Conservation (phyloP, 2,797 vertebrate species). For the Enteromius mattozi region DNA sequence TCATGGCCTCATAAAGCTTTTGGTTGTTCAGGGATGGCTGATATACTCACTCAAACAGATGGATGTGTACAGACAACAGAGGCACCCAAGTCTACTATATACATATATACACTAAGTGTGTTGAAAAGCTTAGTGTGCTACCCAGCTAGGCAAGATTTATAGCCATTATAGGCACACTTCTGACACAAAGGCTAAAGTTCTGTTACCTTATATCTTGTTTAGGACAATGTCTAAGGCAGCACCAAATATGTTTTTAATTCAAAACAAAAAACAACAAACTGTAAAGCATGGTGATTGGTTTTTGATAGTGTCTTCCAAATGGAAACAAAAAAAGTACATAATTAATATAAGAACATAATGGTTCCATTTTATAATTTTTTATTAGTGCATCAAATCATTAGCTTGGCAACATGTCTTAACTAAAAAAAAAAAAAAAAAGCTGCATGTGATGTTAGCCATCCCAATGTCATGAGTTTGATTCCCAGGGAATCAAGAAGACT, state of each 20-base stretch:
- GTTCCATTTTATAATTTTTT: background rate
- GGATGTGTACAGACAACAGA: conserved; percentile 44
- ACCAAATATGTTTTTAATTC: background rate
- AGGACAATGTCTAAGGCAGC: background rate
- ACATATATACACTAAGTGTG: conserved; percentile 21
- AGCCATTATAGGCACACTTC: background rate
- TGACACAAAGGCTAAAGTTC: background rate
- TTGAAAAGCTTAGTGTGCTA: background rate
- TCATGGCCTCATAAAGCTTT: conserved; percentile 60
- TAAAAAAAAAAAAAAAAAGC: too few species aligned
- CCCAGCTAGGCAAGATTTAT: background rate
- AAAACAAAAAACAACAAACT: background rate
- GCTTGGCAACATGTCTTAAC: too few species aligned
- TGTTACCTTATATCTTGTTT: background rate
- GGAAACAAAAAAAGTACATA: background rate
- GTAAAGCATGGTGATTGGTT: background rate
- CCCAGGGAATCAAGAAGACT: too few species aligned
- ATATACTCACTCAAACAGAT: conserved; percentile 56
- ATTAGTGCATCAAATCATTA: too few species aligned
- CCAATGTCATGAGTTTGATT: too few species aligned
- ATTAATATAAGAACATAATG: background rate
- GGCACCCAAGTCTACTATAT: conserved; percentile 26
- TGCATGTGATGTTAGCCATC: too few species aligned
- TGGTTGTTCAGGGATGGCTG: conserved; percentile 54
- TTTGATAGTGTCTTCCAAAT: background rate